A percentile compares a stretch with the other conserved stretches of the same genome.
phyloP scores from a whole-genome alignment of 2,797 vertebrate genomes.

The Meriones psammophilus region DNA sequence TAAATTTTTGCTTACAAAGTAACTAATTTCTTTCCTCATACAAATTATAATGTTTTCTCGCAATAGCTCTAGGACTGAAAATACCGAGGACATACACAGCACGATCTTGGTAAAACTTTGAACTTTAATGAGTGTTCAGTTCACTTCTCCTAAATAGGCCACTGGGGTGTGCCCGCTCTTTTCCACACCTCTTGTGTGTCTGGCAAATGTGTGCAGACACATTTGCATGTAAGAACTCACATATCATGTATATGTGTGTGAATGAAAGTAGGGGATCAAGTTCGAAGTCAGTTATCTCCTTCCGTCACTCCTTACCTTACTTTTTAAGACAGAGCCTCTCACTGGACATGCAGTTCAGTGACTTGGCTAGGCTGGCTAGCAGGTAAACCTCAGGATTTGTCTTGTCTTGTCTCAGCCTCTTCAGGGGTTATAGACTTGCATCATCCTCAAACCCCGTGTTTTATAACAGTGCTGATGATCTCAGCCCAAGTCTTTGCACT shows the following conservation, averaged over 20 bases:
- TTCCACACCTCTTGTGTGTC: not conserved
- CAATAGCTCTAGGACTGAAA: not conserved
- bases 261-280: too few relatives aligned
- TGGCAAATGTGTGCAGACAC: not conserved
- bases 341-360: not conserved
- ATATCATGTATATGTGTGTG: too few relatives aligned
- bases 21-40: conserved; percentile 7
- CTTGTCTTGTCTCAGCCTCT: not conserved
- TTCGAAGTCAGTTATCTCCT: not conserved
- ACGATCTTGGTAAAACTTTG: not conserved
- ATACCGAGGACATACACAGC: not conserved
- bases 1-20: not conserved
- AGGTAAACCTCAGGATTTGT: not conserved
- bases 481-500: too few relatives aligned
- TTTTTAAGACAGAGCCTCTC: not conserved
- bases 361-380: not conserved
- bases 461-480: not conserved
- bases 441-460: too few relatives aligned
- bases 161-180: too few relatives aligned
- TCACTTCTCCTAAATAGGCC: not conserved
- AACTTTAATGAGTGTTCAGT: not conserved
- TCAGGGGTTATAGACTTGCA: not conserved
- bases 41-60: not conserved
- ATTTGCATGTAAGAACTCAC: not conserved
- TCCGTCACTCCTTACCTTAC: not conserved